phyloP scores from a whole-genome alignment of 1,140 invertebrate genomes.

The Microplitis demolitor region DNA sequence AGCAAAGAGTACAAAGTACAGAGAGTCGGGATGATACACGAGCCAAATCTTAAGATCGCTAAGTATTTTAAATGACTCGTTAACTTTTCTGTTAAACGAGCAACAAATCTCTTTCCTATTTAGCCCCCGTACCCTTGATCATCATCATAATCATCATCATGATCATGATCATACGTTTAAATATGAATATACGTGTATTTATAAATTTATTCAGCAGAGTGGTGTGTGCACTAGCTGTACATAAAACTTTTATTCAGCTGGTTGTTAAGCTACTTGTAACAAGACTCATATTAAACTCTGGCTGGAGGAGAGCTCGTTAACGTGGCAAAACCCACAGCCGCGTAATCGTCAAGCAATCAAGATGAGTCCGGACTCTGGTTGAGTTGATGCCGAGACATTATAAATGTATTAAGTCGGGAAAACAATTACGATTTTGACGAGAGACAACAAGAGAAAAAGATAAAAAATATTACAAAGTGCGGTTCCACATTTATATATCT shows the following conservation, averaged over 20 bases:
- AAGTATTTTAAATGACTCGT: constrained; percentile 8
- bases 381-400: constrained; percentile 30
- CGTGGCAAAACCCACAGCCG: constrained; percentile 30
- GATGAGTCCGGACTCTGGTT: constrained; percentile 8
- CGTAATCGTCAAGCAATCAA: constrained; percentile 31
- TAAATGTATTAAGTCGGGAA: constrained; percentile 30
- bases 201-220: background rate
- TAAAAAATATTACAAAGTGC: constrained; percentile 4
- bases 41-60: constrained; percentile 4
- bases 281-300: constrained; percentile 18
- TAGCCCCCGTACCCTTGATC: background rate
- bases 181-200: background rate
- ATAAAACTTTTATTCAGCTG: constrained; percentile 5
- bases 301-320: constrained; percentile 25
- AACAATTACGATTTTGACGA: constrained; percentile 30
- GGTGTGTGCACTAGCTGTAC: no score
- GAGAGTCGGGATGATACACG: background rate
- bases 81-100: background rate
- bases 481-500: background rate
- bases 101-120: background rate
- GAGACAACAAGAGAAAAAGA: constrained; percentile 13
- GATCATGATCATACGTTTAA: background rate
- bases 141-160: background rate
- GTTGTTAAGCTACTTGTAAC: constrained; percentile 26
- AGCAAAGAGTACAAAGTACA: background rate